phyloP scores from a whole-genome alignment of 2,113 vertebrate species.

The Xiphias gladius region DNA sequence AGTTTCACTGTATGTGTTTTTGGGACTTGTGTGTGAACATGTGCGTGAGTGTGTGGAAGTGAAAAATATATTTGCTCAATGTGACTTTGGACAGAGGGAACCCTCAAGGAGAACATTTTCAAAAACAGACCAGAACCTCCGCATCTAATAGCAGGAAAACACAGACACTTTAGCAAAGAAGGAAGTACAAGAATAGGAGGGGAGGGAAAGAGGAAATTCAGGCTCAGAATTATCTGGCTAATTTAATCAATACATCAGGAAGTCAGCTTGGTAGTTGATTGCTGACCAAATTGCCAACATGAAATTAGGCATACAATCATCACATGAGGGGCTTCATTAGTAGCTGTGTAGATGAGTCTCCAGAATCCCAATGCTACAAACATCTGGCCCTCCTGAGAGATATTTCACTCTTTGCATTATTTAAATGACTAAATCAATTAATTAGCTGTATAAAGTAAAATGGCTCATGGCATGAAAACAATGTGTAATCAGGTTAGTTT shows the following conservation, averaged over 20 bases:
- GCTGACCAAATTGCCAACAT: not conserved
- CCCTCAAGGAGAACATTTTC: not conserved
- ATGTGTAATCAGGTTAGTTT: not conserved
- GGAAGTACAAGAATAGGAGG: not conserved
- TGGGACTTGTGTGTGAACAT: not conserved
- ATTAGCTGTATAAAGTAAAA: not conserved
- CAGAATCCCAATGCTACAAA: constrained; percentile 14
- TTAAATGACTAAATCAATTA: constrained; percentile 32
- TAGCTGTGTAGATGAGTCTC: not conserved
- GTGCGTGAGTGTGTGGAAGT: constrained; percentile 5
- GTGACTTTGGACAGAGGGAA: not conserved
- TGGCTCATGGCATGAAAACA: not conserved
- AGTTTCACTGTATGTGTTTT: constrained; percentile 9
- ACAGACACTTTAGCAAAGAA: not conserved
- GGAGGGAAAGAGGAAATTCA: not conserved
- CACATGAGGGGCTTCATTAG: not conserved
- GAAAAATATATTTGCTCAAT: constrained; percentile 1
- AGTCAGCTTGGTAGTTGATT: not conserved
- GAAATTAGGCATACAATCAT: not conserved
- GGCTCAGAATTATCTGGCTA: not conserved
- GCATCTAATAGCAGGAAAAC: not conserved
- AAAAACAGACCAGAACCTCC: not conserved
- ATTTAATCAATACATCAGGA: not conserved
- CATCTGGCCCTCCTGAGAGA: constrained; percentile 13
- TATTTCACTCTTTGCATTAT: constrained; percentile 21